A percentile compares a stretch with the other conserved stretches of the same genome.
Conservation (phyloP, 2,113 vertebrate genomes). For the Struthidea cinerea region DNA sequence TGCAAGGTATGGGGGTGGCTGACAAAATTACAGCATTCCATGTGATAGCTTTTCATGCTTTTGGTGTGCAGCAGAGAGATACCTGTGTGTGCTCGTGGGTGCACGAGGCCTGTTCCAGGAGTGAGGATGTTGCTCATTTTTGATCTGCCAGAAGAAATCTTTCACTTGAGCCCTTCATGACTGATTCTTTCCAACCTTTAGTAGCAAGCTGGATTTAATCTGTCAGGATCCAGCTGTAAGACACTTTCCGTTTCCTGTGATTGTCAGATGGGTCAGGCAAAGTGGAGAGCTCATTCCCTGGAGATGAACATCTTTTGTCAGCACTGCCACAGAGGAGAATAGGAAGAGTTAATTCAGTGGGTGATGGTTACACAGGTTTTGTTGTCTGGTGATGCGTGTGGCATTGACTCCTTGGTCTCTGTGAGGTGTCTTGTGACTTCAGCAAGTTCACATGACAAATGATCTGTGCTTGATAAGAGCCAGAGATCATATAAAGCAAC, state of each 20-base stretch:
- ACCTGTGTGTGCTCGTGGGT: too few relatives aligned
- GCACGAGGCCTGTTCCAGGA: accelerated
- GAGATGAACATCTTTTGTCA: not conserved
- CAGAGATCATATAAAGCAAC: not conserved
- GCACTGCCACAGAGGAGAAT: not conserved
- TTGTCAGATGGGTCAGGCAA: not conserved
- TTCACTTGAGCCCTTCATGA: not conserved
- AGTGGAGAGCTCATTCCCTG: not conserved
- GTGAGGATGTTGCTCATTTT: not conserved
- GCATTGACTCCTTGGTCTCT: not conserved
- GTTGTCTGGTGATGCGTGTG: not conserved
- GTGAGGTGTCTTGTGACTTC: not conserved
- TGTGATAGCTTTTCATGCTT: not conserved
- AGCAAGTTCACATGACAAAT: not conserved
- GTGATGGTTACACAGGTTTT: not conserved
- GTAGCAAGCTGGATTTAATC: not conserved
- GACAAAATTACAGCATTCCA: not conserved
- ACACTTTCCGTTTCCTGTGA: not conserved
- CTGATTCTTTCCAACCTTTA: not conserved
- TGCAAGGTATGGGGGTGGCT: not conserved
- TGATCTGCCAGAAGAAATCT: not conserved
- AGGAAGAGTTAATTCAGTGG: not conserved
- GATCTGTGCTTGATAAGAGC: accelerated
- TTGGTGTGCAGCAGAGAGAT: not conserved
- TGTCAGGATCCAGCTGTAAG: not conserved